These are phyloP conservation scores for Piscicola geometra DNA, from an alignment of 2,888 invertebrate genomes.

Conservation along the genomic window DNA sequence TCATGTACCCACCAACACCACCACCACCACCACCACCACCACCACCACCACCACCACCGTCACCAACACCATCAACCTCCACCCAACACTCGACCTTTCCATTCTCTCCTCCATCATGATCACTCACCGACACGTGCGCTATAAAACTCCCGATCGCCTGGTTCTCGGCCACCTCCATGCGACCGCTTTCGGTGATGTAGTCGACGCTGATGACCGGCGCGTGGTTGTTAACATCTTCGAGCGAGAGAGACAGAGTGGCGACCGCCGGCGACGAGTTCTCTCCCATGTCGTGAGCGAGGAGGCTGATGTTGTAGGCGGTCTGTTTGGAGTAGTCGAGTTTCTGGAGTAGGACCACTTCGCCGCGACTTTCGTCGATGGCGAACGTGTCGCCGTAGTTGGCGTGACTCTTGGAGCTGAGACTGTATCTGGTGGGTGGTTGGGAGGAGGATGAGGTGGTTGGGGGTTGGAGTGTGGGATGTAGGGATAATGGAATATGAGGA, in stretches of 20 bases:
- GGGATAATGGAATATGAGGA: no score
- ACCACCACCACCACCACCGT: background rate
- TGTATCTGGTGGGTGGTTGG: slow-evolving; percentile 15
- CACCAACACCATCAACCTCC: slow-evolving; percentile 30
- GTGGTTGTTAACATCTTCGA: slow-evolving; percentile 42
- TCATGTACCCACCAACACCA: background rate
- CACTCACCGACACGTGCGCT: slow-evolving; percentile 78
- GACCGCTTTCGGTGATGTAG: slow-evolving; percentile 40
- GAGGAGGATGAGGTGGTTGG: no score
- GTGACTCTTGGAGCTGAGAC: slow-evolving; percentile 26
- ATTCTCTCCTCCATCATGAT: slow-evolving; percentile 76
- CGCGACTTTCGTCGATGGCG: slow-evolving; percentile 74
- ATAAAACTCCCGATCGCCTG: slow-evolving; percentile 65
- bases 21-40: background rate
- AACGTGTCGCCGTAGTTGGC: slow-evolving; percentile 58
- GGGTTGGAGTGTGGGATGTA: no score
- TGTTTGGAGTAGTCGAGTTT: slow-evolving; percentile 49
- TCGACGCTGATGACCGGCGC: slow-evolving; percentile 43
- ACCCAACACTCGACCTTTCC: slow-evolving; percentile 65
- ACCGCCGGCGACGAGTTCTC: slow-evolving; percentile 40
- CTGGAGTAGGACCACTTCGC: slow-evolving; percentile 56
- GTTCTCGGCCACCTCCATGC: slow-evolving; percentile 69
- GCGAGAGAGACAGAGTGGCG: slow-evolving; percentile 33
- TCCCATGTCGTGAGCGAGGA: slow-evolving; percentile 74
- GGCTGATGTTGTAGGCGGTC: slow-evolving; percentile 68